Conservation (phyloP, 1,140 invertebrate species). For the Panulirus ornatus region DNA sequence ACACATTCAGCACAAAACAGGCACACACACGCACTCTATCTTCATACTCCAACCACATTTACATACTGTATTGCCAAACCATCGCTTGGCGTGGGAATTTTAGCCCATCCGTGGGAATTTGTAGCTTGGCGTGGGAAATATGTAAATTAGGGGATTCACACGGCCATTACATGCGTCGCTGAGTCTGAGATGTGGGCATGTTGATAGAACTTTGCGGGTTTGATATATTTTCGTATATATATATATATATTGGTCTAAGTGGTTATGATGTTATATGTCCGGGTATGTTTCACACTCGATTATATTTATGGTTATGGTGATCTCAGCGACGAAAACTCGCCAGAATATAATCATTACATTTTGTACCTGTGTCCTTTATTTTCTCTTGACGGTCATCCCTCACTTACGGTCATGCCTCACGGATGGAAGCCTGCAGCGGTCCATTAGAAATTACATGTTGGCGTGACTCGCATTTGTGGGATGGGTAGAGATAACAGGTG, state of each 20-base stretch:
- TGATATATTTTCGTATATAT: background rate
- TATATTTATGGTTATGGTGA: background rate
- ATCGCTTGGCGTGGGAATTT: slow-evolving; percentile 13
- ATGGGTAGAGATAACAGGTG: too few species aligned
- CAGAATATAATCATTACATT: too few species aligned
- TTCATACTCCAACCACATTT: background rate
- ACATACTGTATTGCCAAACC: slow-evolving; percentile 19
- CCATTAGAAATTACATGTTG: too few species aligned
- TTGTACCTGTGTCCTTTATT: too few species aligned
- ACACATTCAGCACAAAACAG: background rate
- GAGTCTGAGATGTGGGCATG: background rate
- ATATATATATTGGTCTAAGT: background rate
- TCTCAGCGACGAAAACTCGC: too few species aligned
- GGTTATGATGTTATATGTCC: slow-evolving; percentile 17
- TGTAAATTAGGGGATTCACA: slow-evolving; percentile 6
- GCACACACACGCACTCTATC: background rate
- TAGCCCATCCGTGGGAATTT: slow-evolving; percentile 10
- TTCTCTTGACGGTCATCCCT: too few species aligned
- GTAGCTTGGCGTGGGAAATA: background rate
- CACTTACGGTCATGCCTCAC: too few species aligned
- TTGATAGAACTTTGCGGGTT: slow-evolving; percentile 10
- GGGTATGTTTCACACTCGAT: background rate
- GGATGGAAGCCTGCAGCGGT: too few species aligned
- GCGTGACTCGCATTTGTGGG: too few species aligned
- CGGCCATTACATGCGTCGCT: background rate